Base-by-base conservation (phyloP, 2,888 invertebrate genomes). In the Drosophila antonietae region DNA sequence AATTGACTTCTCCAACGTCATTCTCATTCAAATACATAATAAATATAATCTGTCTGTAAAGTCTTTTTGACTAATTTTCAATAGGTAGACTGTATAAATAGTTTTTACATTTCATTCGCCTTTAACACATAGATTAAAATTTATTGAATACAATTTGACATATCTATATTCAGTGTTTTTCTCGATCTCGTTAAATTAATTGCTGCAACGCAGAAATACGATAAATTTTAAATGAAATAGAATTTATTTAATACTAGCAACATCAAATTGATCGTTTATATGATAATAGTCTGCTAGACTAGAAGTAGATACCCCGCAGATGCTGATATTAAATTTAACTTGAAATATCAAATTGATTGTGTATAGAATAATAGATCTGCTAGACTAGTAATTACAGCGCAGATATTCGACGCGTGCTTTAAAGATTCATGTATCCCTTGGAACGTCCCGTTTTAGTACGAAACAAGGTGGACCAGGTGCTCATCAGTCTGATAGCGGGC, bases 401-500 rank as follows among this genome's bases (percentile, higher is more conserved):
- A 18, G 10, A 20, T 12, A 43, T 15, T 39, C 6, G n/a, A 46
- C 10, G 6, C 8, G 2, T 9, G 18, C 3, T 18, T 5, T 20
- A 14, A 7, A 18, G 1, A 33, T 37, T 18, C 2, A 51, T 51
- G 37, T 15, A 37, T 31, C 28, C 51, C 12, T 8, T 46, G n/a
- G 18, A 12, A 9, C 9, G 1, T 46, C 8, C 9, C 41, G 35
- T 44, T 14, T 9, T 49, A 91, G 91, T 81, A 49, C 90, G 94
- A 67, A 92, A 92, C 66, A 95, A 95, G 85, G 92, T 94, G 35
- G 94, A 95, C 88, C 93, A 94, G 68, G 95, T 98, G 62, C 90
- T 96, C 78, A 97, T 97, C 68, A 98, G 98, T 83, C 94, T 99
- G 80, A 93, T 96, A 57, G 96, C 99, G 0, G 99, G 99, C 39